Conservation (phyloP, 2,113 vertebrate species). For the Macrotis lagotis region DNA sequence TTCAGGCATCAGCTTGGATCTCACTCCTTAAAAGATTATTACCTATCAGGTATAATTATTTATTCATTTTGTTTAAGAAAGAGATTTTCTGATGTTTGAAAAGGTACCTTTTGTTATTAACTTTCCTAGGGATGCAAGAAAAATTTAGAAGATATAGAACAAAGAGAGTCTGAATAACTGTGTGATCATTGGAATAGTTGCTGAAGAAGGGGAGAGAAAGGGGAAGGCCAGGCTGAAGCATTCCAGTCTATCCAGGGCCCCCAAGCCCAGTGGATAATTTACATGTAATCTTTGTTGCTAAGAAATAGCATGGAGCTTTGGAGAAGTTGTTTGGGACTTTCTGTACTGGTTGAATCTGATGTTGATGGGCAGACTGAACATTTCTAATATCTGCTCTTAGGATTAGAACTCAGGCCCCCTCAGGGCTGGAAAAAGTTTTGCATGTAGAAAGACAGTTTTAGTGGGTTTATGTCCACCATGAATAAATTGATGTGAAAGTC, state of each 20-base stretch:
- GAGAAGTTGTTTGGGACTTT: not conserved
- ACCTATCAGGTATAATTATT: not conserved
- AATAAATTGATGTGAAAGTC: not conserved
- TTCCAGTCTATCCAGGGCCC: not conserved
- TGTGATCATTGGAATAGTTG: not conserved
- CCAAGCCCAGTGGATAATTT: not conserved
- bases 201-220: not conserved
- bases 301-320: not conserved
- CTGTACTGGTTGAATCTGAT: not conserved
- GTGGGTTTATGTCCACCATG: not conserved
- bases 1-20: not conserved
- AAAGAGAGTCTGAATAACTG: not conserved
- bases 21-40: not conserved
- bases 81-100: not conserved
- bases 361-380: not conserved
- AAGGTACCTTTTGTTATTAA: not conserved
- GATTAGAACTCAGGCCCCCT: not conserved
- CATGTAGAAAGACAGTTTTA: not conserved
- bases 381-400: not conserved
- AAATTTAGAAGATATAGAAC: no score
- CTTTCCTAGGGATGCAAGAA: not conserved
- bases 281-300: not conserved
- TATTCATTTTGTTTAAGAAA: slow-evolving; percentile 1
- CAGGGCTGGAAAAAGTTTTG: not conserved
- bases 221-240: not conserved